A percentile compares a stretch with the other conserved stretches of the same genome.
These are phyloP conservation scores for Zosterops lateralis DNA, from an alignment of 2,113 vertebrate species.

Conservation along the genomic window DNA sequence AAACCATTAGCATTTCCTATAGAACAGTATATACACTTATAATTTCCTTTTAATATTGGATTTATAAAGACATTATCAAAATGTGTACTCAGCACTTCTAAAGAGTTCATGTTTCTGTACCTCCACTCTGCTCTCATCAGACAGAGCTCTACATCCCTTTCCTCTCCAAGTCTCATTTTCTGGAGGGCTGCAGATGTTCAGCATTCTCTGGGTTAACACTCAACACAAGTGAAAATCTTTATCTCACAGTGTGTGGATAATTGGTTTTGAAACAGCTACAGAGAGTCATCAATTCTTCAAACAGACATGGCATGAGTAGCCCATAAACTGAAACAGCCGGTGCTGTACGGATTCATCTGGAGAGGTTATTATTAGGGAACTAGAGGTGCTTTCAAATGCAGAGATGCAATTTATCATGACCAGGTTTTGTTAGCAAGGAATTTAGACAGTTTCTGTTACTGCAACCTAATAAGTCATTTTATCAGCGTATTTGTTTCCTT, in stretches of 20 bases:
- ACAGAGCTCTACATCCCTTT: background rate
- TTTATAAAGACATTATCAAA: background rate
- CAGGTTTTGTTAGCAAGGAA: conserved; percentile 24
- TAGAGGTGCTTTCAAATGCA: conserved; percentile 8
- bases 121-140: background rate
- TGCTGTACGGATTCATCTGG: conserved; percentile 14
- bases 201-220: background rate
- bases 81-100: background rate
- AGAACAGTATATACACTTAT: background rate
- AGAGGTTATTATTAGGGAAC: conserved; percentile 39
- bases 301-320: background rate
- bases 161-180: background rate
- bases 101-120: background rate
- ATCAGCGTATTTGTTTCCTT: conserved; percentile 35
- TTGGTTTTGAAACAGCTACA: conserved; percentile 36
- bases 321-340: background rate
- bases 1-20: background rate
- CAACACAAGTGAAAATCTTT: conserved; percentile 47
- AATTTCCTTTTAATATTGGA: background rate
- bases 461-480: conserved; percentile 28
- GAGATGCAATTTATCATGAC: conserved; percentile 33
- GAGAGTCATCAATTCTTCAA: conserved; percentile 44
- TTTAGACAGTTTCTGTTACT: conserved; percentile 31
- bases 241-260: conserved; percentile 27
- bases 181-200: background rate